These are phyloP conservation scores for Paratilapia polleni DNA, from an alignment of 2,113 vertebrate species.

Conservation along the genomic window DNA sequence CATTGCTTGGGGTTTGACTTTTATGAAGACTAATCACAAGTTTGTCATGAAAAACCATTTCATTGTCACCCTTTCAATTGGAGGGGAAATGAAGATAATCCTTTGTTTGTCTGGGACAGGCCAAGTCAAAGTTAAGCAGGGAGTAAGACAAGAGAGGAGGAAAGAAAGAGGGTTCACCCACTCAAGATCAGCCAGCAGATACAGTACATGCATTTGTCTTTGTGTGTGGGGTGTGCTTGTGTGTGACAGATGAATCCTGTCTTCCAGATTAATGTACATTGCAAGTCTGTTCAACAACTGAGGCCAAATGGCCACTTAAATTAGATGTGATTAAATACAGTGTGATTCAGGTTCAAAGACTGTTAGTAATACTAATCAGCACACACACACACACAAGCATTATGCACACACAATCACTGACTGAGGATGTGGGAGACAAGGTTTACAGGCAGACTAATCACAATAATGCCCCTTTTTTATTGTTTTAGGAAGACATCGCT, in stretches of 20 bases:
- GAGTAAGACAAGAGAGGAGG: constrained; percentile 42
- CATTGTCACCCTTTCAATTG: constrained; percentile 39
- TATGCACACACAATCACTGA: constrained; percentile 37
- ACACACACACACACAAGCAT: constrained; percentile 16
- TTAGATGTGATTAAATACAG: constrained; percentile 75
- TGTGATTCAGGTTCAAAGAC: constrained; percentile 66
- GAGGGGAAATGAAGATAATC: constrained; percentile 59
- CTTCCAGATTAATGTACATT: constrained; percentile 53
- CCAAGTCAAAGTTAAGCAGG: constrained; percentile 50
- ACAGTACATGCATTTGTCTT: constrained; percentile 38
- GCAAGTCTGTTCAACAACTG: constrained; percentile 48
- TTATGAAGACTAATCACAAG: constrained; percentile 59
- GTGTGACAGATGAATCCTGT: constrained; percentile 58
- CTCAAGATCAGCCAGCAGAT: constrained; percentile 47
- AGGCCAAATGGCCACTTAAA: constrained; percentile 68
- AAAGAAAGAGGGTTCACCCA: constrained; percentile 28
- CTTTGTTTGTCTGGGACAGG: constrained; percentile 59
- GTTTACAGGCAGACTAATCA: constrained; percentile 77
- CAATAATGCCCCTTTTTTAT: constrained; percentile 77
- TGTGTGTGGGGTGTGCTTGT: constrained; percentile 7
- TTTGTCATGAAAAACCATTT: constrained; percentile 45
- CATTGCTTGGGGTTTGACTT: constrained; percentile 49
- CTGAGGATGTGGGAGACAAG: constrained; percentile 70
- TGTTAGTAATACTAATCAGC: constrained; percentile 68
- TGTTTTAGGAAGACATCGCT: constrained; percentile 80